Conservation (phyloP, 2,797 vertebrate species). For the Diplodus sargus region DNA sequence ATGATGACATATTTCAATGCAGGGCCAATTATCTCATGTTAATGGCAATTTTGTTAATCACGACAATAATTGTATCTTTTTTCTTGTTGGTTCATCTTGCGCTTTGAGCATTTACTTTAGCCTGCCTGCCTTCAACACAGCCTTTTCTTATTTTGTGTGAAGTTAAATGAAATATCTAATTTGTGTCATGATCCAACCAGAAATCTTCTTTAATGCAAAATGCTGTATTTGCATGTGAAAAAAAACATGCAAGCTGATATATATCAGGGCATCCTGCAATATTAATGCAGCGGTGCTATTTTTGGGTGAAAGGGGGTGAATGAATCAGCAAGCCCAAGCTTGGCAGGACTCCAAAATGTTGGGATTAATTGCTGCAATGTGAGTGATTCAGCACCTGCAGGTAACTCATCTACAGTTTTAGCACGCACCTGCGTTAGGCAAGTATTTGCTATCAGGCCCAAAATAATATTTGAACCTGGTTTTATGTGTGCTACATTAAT, state of each 20-base stretch:
- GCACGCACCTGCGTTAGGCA: slow-evolving; percentile 57
- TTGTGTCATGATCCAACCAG: neutral
- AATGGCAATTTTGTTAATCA: neutral
- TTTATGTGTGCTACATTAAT: slow-evolving; percentile 36
- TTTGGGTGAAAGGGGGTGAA: slow-evolving; percentile 29
- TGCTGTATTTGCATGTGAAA: neutral
- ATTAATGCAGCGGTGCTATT: slow-evolving; percentile 50
- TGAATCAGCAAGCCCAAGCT: slow-evolving; percentile 47
- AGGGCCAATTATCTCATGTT: neutral
- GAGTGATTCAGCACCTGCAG: slow-evolving; percentile 69
- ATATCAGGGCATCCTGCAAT: slow-evolving; percentile 24
- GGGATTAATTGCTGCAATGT: slow-evolving; percentile 68
- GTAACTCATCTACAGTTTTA: slow-evolving; percentile 53
- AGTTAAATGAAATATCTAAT: neutral
- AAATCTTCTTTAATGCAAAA: slow-evolving; percentile 15
- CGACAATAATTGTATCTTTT: slow-evolving; percentile 1
- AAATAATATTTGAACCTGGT: slow-evolving; percentile 46
- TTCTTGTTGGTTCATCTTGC: neutral
- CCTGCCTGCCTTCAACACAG: neutral
- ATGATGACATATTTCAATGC: neutral
- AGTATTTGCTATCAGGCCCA: slow-evolving; percentile 19
- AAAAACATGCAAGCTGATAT: slow-evolving; percentile 22
- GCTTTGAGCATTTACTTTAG: neutral
- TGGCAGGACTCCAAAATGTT: slow-evolving; percentile 51
- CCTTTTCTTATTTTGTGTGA: neutral